Evolutionary conservation across 2,797 vertebrate genomes (phyloP).

Genomic region (Pogoniulus pusillus): DNA sequence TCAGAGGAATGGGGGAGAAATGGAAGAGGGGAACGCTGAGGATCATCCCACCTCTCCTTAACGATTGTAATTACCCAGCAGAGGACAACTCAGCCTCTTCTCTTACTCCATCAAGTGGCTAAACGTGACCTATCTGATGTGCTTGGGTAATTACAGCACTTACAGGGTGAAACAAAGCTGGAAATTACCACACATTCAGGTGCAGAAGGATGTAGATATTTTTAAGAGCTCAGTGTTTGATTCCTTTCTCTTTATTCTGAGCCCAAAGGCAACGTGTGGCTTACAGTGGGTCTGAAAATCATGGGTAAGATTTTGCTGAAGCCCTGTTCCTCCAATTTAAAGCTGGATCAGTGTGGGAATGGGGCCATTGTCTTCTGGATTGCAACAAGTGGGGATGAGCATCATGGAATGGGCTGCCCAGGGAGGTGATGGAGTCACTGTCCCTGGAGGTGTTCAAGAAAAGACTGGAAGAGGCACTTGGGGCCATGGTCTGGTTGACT

Average conservation of each 20-base stretch:
- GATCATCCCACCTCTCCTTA: background rate
- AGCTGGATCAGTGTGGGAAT: background rate
- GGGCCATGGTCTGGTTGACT: no score
- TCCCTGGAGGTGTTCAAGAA: no score
- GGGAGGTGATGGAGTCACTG: no score
- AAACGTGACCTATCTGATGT: background rate
- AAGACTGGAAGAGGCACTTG: no score
- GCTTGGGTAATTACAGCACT: background rate
- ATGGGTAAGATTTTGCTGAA: conserved; percentile 14
- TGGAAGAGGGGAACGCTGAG: background rate
- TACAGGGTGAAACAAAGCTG: background rate
- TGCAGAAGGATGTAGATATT: background rate
- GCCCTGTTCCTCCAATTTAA: background rate
- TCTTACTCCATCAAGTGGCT: background rate
- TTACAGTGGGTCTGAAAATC: conserved; percentile 13
- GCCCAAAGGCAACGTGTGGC: background rate
- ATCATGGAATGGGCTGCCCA: no score
- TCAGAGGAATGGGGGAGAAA: background rate
- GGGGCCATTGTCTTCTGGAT: background rate
- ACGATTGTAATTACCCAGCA: background rate
- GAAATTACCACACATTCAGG: conserved; percentile 3
- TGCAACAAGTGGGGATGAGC: background rate
- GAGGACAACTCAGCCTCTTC: background rate
- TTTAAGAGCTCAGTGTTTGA: background rate
- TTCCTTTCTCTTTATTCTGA: conserved; percentile 18